These are phyloP conservation scores for Pantala flavescens DNA, from an alignment of 1,140 invertebrate species.

Conservation along the genomic window DNA sequence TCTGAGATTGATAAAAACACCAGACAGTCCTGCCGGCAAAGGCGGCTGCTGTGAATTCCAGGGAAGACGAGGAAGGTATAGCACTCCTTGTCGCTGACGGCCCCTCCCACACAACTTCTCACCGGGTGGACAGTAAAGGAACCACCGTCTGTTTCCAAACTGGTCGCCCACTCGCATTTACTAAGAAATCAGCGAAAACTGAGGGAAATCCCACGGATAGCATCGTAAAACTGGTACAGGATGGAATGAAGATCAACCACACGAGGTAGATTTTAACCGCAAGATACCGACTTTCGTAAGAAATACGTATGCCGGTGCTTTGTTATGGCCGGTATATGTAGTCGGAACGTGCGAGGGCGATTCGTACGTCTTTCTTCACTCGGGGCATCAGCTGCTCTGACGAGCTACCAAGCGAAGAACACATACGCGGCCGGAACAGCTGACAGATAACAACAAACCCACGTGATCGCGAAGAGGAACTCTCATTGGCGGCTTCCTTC, in stretches of 20 bases:
- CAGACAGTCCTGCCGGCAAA: too few relatives aligned
- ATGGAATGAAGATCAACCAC: not conserved
- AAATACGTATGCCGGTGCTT: too few relatives aligned
- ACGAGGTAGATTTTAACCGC: not conserved
- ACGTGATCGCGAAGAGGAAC: constrained; percentile 35
- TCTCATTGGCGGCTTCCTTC: constrained; percentile 29
- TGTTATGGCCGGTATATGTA: too few relatives aligned
- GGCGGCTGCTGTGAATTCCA: too few relatives aligned
- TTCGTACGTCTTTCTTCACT: constrained; percentile 19
- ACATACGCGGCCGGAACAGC: constrained; percentile 34
- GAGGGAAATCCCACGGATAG: not conserved
- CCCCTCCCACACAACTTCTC: not conserved
- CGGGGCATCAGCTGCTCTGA: constrained; percentile 21
- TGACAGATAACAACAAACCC: constrained; percentile 51
- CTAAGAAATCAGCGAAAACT: not conserved
- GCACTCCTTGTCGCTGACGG: too few relatives aligned
- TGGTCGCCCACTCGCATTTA: not conserved
- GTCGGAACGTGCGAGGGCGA: not conserved
- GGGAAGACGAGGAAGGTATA: too few relatives aligned
- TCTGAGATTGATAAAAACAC: too few relatives aligned
- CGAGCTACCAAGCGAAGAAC: constrained; percentile 9
- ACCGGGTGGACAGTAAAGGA: not conserved
- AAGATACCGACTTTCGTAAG: too few relatives aligned
- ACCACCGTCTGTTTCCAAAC: not conserved
- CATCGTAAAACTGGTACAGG: not conserved